Evolutionary conservation across 2,797 vertebrate species (phyloP).

Genomic region (Tenualosa thibaudeaui): DNA sequence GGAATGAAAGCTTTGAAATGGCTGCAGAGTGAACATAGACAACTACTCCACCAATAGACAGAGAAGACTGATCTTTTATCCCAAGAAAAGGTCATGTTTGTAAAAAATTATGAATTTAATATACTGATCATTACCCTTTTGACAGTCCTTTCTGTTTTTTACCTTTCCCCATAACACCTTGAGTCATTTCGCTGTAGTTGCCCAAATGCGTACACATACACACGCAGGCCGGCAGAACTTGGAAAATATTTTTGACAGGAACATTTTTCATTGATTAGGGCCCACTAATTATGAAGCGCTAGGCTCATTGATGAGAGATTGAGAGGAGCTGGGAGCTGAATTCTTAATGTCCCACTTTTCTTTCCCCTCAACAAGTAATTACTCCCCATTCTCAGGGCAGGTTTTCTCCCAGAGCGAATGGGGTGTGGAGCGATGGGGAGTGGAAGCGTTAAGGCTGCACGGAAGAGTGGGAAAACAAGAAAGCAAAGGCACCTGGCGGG

Average conservation of each 20-base stretch:
- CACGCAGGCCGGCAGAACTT: background rate
- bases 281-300: conserved; percentile 50
- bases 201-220: background rate
- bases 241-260: conserved; percentile 49
- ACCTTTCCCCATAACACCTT: background rate
- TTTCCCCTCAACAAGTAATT: conserved; percentile 25
- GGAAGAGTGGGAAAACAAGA: conserved; percentile 33
- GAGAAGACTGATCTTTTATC: background rate
- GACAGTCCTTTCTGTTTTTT: background rate
- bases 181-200: background rate
- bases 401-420: conserved; percentile 16
- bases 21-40: background rate
- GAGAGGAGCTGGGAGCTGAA: conserved; percentile 41
- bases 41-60: background rate
- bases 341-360: conserved; percentile 36
- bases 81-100: background rate
- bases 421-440: background rate
- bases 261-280: conserved; percentile 56
- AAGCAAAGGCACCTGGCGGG: conserved; percentile 23
- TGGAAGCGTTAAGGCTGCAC: conserved; percentile 12
- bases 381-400: background rate
- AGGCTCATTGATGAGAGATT: conserved; percentile 42
- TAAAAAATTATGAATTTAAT: background rate
- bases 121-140: background rate
- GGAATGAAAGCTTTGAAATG: background rate